These are phyloP conservation scores for Bos taurus DNA, from an alignment of 2,113 vertebrate species.

Conservation along the genomic window ARS-UCD2.0 NC_037351.1:43327501-43328000, in stretches of 20 bases:
- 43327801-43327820: neutral
- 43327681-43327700: neutral
- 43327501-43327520: neutral
- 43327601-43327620: neutral
- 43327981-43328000: neutral
- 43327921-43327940: neutral
- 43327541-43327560: neutral
- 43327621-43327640: neutral
- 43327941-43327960: neutral
- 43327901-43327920: neutral
- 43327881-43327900: neutral
- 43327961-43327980: neutral
- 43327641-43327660: neutral
- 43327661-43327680: neutral
- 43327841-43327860: neutral
- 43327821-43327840: neutral
- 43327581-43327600: neutral
- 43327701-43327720: neutral
- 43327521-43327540: conserved; percentile 20
- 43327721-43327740: neutral
- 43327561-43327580: conserved; percentile 3
- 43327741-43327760: neutral
- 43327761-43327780: neutral
- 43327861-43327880: neutral
- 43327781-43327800: neutral